Percentiles rank a stretch among this genome's conserved stretches.
Conservation (phyloP, 1,140 invertebrate species). For the Eurosta solidaginis region DNA sequence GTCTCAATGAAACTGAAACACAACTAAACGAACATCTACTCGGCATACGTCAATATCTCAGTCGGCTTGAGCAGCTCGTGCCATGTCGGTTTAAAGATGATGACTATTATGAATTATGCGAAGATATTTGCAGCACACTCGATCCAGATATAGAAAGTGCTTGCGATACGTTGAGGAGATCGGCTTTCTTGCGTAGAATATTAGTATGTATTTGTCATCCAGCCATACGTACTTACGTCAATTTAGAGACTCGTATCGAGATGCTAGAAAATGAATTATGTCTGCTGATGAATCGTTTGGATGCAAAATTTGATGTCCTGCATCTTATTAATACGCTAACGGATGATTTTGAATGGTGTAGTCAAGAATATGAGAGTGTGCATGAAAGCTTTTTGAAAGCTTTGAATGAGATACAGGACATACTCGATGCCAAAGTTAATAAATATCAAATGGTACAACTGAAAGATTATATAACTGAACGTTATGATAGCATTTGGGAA, state of each 20-base stretch:
- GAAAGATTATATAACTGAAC: constrained; percentile 53
- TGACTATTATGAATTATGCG: constrained; percentile 43
- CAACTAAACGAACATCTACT: constrained; percentile 47
- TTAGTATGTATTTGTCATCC: constrained; percentile 47
- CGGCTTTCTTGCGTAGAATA: constrained; percentile 51
- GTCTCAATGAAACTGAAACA: constrained; percentile 40
- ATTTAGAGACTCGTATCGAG: constrained; percentile 36
- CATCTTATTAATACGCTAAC: constrained; percentile 48
- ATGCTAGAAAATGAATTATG: constrained; percentile 41
- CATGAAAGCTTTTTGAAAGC: constrained; percentile 48
- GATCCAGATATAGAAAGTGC: constrained; percentile 53
- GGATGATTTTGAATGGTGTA: constrained; percentile 46
- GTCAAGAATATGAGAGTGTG: constrained; percentile 41
- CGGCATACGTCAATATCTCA: constrained; percentile 47
- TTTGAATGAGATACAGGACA: constrained; percentile 57
- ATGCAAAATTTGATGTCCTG: constrained; percentile 42
- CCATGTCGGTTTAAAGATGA: constrained; percentile 32
- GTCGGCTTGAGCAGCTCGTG: constrained; percentile 36
- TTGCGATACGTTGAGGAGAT: constrained; percentile 45
- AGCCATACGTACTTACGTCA: constrained; percentile 42
- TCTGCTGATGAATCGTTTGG: constrained; percentile 37
- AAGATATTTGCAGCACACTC: constrained; percentile 50
- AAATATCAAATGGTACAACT: constrained; percentile 53
- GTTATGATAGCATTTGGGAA: constrained; percentile 43
- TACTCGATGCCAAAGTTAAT: constrained; percentile 54